phyloP scores from a whole-genome alignment of 2,888 invertebrate genomes.

The Lucinisca nassula region DNA sequence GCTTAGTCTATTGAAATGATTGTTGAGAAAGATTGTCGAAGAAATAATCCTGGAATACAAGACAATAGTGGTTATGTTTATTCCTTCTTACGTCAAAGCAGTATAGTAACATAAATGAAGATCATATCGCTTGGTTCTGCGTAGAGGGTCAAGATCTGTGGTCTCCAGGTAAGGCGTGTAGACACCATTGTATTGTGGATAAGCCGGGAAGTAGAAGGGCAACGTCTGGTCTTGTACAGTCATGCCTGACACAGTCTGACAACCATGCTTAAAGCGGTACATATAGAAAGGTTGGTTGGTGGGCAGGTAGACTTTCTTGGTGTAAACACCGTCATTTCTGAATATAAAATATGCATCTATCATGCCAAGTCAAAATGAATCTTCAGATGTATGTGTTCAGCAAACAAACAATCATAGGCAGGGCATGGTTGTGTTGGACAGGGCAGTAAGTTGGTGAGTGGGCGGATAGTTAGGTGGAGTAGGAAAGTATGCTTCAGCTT shows the following conservation, averaged over 20 bases:
- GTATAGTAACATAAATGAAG: neutral
- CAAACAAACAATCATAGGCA: too few relatives aligned
- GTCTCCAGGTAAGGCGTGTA: neutral
- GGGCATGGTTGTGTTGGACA: too few relatives aligned
- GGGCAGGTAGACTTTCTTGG: conserved; percentile 57
- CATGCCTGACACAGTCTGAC: conserved; percentile 62
- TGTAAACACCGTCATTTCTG: conserved; percentile 61
- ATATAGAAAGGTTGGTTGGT: conserved; percentile 58
- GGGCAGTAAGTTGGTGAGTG: too few relatives aligned
- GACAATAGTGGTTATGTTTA: too few relatives aligned
- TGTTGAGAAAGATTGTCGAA: too few relatives aligned
- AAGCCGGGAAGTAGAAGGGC: conserved; percentile 13
- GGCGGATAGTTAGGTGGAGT: too few relatives aligned
- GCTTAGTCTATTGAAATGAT: too few relatives aligned
- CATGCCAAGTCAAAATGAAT: too few relatives aligned
- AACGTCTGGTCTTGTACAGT: conserved; percentile 49
- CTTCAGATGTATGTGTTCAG: too few relatives aligned
- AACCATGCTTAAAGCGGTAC: conserved; percentile 59
- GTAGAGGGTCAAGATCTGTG: neutral
- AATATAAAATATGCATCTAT: too few relatives aligned
- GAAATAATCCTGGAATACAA: too few relatives aligned
- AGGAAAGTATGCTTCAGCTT: too few relatives aligned
- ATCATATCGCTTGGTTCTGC: neutral
- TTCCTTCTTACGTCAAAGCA: neutral
- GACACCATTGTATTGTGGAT: neutral